Base-by-base conservation (phyloP, 2,113 vertebrate genomes). In the Pedionomus torquatus region DNA sequence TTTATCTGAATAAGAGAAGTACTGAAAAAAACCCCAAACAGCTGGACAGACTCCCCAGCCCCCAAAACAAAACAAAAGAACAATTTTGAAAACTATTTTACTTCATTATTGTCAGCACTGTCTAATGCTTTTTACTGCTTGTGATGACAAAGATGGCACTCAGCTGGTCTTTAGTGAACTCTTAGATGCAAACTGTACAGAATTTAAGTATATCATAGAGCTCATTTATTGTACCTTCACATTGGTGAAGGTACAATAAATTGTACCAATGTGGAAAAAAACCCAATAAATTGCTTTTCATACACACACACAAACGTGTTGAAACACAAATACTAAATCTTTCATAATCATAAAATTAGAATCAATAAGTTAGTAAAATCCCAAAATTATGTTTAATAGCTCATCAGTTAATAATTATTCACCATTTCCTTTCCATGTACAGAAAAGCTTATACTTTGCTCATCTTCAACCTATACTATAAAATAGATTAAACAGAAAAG, bases 31-130 rank as follows among this genome's bases (percentile, higher is more conserved):
- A 30, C 7, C 3, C 4, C n/a, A 30, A 70, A 0, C 28, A 60
- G 26, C 3, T 3, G 17, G 65, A 44, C 8, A 30, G 3, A 1
- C 3, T 3, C 7, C 8, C 14, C 7, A 17, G 2, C 4, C 5
- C 43, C 44, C 39, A 41, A 54, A 86, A 39, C 5, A 37, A 64
- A 86, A 15, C 1, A 63, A 10, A 18, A 65, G 17, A 79, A 33
- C 0, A 51, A 48, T 63, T 49, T 58, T 79, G 20, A 41, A 43
- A 76, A 65, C 19, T 41, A 5, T 41, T 94, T 84, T 83, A 18
- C 28, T 52, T 87, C 65, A 13, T 30, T 55, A 11, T 61, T 54
- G 7, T 44, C 35, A 49, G 58, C 15, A 3, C 17, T 55, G 26
- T 49, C 35, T 81, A 51, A 41, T 21, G 48, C 44, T 69, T 58